A percentile compares a stretch with the other conserved stretches of the same genome.
phyloP scores from a whole-genome alignment of 2,113 vertebrate genomes.

The Hippocampus comes region DNA sequence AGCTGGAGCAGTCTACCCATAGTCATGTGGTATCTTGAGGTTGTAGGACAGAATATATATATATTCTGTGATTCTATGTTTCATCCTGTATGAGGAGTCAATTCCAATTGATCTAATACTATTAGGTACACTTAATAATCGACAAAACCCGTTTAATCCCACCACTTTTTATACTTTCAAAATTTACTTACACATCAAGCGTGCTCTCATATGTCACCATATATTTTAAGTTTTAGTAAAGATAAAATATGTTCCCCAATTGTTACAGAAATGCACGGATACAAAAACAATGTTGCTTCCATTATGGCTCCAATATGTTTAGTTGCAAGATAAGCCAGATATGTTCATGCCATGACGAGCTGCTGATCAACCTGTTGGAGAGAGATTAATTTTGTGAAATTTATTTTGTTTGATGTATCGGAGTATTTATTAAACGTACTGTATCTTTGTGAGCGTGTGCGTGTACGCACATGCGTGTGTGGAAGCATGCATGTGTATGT shows the following conservation, averaged over 20 bases:
- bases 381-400: slow-evolving; percentile 13
- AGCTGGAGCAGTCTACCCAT: slow-evolving; percentile 57
- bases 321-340: slow-evolving; percentile 7
- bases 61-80: slow-evolving; percentile 24
- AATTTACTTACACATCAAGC: too few relatives aligned
- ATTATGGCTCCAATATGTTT: background rate
- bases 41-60: slow-evolving; percentile 22
- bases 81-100: background rate
- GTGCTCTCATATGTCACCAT: too few relatives aligned
- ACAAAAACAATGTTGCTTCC: background rate
- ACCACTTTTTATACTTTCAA: background rate
- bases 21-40: slow-evolving; percentile 38
- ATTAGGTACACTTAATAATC: background rate
- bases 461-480: slow-evolving; percentile 11
- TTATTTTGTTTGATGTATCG: slow-evolving; percentile 33
- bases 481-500: slow-evolving; percentile 30
- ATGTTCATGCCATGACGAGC: slow-evolving; percentile 16
- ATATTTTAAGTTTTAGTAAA: too few relatives aligned
- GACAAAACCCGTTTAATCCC: background rate
- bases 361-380: slow-evolving; percentile 19
- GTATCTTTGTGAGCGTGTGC: slow-evolving; percentile 33
- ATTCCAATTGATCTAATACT: background rate
- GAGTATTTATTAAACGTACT: slow-evolving; percentile 37
- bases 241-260: too few relatives aligned
- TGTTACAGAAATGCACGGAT: background rate